Evolutionary conservation across 2,888 invertebrate species (phyloP).

Genomic region (Autographa pulchrina): DNA sequence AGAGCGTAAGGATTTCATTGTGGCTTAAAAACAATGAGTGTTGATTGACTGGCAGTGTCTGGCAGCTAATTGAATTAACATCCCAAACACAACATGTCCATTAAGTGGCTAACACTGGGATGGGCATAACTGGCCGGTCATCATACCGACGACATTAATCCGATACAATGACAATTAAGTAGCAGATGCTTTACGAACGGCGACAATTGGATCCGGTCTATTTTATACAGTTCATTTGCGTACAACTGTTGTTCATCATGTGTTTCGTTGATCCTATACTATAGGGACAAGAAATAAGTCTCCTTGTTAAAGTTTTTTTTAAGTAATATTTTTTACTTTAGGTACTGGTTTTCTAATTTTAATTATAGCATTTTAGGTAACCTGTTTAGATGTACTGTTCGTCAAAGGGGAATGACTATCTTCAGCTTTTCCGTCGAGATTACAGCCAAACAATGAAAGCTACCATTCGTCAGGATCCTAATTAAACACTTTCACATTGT

Average conservation of each 20-base stretch:
- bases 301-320: too few species aligned
- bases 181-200: constrained; percentile 43
- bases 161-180: constrained; percentile 59
- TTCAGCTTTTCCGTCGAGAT: too few species aligned
- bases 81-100: constrained; percentile 83
- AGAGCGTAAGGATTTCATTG: constrained; percentile 68
- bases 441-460: background rate
- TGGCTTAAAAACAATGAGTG: constrained; percentile 79
- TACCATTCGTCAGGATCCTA: background rate
- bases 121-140: constrained; percentile 52
- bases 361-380: too few species aligned
- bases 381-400: too few species aligned
- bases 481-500: background rate
- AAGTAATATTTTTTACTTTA: too few species aligned
- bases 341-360: too few species aligned
- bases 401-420: too few species aligned
- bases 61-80: constrained; percentile 86
- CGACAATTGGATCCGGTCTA: constrained; percentile 48
- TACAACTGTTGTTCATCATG: constrained; percentile 18
- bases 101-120: constrained; percentile 77
- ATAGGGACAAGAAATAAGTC: background rate
- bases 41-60: constrained; percentile 75
- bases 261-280: background rate
- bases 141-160: constrained; percentile 60
- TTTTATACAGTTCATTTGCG: constrained; percentile 45